Conservation (phyloP, 2,113 vertebrate genomes). For the Manacus vitellinus region DNA sequence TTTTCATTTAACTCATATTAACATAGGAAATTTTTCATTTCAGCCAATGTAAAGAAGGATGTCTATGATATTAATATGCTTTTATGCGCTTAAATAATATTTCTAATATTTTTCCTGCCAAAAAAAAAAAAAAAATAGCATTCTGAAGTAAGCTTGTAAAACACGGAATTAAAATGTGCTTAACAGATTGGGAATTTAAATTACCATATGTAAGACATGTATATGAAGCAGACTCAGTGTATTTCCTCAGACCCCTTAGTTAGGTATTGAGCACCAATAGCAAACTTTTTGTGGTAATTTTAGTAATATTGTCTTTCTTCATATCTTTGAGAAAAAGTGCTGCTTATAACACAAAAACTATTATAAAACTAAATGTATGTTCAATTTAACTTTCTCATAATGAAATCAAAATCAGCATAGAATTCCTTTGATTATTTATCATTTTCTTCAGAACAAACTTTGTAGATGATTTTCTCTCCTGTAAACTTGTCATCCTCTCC, state of each 20-base stretch:
- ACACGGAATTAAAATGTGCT: neutral
- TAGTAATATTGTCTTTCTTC: neutral
- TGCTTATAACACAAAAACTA: neutral
- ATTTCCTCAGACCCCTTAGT: neutral
- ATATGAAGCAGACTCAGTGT: neutral
- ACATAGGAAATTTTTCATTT: neutral
- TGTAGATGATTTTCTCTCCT: neutral
- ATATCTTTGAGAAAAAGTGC: neutral
- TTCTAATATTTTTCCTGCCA: neutral
- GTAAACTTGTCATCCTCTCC: neutral
- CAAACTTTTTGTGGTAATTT: neutral
- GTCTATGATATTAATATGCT: fast-evolving
- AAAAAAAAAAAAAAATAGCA: neutral
- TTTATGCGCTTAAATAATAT: neutral
- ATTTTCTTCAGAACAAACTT: neutral
- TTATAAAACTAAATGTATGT: neutral
- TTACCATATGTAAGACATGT: neutral
- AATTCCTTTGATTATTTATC: neutral
- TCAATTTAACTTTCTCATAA: neutral
- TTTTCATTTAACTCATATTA: neutral
- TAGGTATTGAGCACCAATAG: neutral
- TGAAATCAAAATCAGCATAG: neutral
- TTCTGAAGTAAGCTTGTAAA: neutral
- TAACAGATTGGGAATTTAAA: neutral
- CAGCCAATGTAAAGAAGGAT: neutral